A percentile compares a stretch with the other conserved stretches of the same genome.
Evolutionary conservation across 2,888 invertebrate genomes (phyloP).

Genomic region (Phyllotreta cruciferae): DNA sequence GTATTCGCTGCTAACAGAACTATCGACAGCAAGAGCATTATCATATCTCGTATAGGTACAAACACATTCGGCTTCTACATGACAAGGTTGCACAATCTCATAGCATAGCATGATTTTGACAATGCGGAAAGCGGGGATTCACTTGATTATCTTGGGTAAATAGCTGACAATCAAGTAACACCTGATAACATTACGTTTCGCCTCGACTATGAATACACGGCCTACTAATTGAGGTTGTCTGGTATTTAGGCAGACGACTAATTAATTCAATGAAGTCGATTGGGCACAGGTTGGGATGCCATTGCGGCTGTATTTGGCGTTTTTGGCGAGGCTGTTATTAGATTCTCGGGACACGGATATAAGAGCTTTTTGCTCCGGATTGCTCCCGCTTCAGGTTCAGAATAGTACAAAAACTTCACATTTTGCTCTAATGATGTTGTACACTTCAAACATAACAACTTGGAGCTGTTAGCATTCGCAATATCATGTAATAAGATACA

Average conservation of each 20-base stretch:
- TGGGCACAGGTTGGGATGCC: slow-evolving; percentile 14
- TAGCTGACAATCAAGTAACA: slow-evolving; percentile 27
- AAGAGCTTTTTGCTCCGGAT: slow-evolving; percentile 8
- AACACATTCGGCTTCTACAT: not conserved
- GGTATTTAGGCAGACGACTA: slow-evolving; percentile 21
- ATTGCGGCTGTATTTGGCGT: slow-evolving; percentile 4
- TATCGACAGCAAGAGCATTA: no score
- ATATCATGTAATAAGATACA: no score
- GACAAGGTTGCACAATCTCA: not conserved
- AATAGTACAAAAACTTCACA: slow-evolving; percentile 7
- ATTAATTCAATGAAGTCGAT: slow-evolving; percentile 23
- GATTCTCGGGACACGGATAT: slow-evolving; percentile 8
- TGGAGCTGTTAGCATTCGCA: no score
- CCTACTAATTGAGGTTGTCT: slow-evolving; percentile 27
- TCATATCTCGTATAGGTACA: not conserved
- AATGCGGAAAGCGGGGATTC: slow-evolving; percentile 2
- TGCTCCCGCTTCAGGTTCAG: slow-evolving; percentile 7
- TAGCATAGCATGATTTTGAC: slow-evolving; percentile 3
- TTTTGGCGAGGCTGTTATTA: slow-evolving; percentile 13
- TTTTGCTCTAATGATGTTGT: slow-evolving; percentile 9
- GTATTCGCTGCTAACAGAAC: no score
- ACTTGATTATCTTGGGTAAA: slow-evolving; percentile 24
- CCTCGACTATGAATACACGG: slow-evolving; percentile 16
- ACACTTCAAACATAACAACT: no score
- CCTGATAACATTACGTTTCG: slow-evolving; percentile 26